phyloP scores from a whole-genome alignment of 2,113 vertebrate species.

The Thamnophis sirtalis region DNA sequence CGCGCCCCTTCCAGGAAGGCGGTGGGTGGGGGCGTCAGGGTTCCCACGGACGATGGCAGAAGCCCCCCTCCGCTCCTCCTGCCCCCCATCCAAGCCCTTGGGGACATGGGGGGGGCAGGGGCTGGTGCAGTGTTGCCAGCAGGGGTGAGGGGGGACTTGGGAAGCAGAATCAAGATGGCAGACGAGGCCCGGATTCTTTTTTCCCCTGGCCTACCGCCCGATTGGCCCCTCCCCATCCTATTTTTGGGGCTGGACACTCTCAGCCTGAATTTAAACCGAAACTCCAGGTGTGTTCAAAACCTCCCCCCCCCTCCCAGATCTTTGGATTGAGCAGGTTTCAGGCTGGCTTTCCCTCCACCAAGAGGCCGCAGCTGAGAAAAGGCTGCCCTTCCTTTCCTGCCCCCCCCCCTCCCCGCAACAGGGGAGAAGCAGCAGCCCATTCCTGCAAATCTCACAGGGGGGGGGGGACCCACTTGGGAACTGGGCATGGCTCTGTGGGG shows the following conservation, averaged over 20 bases:
- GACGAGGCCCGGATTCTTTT: not conserved
- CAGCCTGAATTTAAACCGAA: not conserved
- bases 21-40: not conserved
- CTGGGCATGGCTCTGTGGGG: not conserved
- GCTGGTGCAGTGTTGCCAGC: not conserved
- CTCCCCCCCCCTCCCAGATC: not conserved
- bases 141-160: not conserved
- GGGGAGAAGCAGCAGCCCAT: not conserved
- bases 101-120: not conserved
- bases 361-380: too few relatives aligned
- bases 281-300: not conserved
- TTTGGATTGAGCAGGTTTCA: not conserved
- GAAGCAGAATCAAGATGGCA: not conserved
- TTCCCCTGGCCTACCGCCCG: too few relatives aligned
- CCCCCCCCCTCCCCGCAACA: not conserved
- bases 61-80: not conserved
- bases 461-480: not conserved
- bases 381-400: not conserved
- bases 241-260: not conserved
- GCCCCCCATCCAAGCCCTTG: not conserved
- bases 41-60: rapidly evolving
- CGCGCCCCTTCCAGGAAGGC: not conserved
- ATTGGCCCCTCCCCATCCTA: not conserved
- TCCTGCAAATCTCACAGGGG: not conserved
- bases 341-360: not conserved